Percentiles rank a stretch among this genome's conserved stretches.
These are phyloP conservation scores for Orthonychiurus folsomi DNA, from an alignment of 2,888 invertebrate genomes.

Conservation along the genomic window DNA sequence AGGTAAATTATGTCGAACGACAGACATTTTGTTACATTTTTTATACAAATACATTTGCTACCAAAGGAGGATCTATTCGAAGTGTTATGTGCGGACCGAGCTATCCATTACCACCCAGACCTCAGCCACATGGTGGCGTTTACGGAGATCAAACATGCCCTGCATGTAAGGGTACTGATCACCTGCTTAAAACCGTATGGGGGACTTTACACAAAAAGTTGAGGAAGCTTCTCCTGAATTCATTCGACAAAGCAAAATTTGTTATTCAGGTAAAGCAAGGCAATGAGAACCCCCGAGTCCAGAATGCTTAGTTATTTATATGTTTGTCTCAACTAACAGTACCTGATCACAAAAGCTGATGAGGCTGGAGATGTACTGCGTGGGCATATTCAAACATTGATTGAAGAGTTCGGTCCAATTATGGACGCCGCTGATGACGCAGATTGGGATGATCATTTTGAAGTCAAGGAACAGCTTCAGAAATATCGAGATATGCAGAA, in stretches of 20 bases:
- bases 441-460: conserved; percentile 37
- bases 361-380: conserved; percentile 22
- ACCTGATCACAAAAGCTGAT: conserved; percentile 22
- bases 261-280: conserved; percentile 25
- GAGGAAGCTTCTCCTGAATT: conserved; percentile 26
- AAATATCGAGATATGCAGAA: conserved; percentile 28
- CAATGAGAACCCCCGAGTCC: not conserved
- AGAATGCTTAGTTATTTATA: not conserved
- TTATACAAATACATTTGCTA: too few species aligned
- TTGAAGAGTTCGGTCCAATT: conserved; percentile 28
- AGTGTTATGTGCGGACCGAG: conserved; percentile 34
- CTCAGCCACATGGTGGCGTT: conserved; percentile 35
- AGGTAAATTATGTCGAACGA: not conserved
- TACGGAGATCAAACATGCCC: conserved; percentile 32
- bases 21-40: not conserved
- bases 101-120: conserved; percentile 37
- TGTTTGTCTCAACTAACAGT: conserved; percentile 16
- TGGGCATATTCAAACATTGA: conserved; percentile 23
- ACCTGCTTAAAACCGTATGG: conserved; percentile 25
- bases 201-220: conserved; percentile 34
- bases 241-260: conserved; percentile 34
- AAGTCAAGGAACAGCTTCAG: conserved; percentile 27
- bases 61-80: conserved; percentile 29
- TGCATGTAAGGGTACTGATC: conserved; percentile 25
- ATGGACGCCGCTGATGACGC: conserved; percentile 29